Evolutionary conservation across 1,140 invertebrate genomes (phyloP).

Genomic region (Octopus bimaculoides): DNA sequence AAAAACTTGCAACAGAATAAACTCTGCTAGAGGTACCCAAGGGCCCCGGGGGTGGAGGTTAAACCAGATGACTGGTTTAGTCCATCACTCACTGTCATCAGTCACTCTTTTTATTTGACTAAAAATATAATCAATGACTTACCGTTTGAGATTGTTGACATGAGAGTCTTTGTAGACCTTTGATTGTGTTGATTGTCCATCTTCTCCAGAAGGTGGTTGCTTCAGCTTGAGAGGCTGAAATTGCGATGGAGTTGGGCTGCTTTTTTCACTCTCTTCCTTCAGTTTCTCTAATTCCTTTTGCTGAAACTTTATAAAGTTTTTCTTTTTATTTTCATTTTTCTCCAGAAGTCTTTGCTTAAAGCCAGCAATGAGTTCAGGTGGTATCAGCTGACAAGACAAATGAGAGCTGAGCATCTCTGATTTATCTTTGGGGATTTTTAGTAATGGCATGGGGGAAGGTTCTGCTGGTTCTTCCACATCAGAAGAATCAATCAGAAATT

Average conservation of each 20-base stretch:
- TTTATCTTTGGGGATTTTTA: slow-evolving; percentile 26
- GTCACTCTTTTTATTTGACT: too few relatives aligned
- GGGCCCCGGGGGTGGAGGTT: too few relatives aligned
- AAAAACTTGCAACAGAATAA: too few relatives aligned
- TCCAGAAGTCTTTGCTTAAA: slow-evolving; percentile 25
- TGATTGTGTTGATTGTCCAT: not conserved
- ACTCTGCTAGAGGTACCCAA: too few relatives aligned
- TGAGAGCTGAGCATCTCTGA: slow-evolving; percentile 14
- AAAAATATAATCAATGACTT: too few relatives aligned
- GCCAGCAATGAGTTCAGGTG: slow-evolving; percentile 29
- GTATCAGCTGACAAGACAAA: slow-evolving; percentile 32
- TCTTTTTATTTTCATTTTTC: slow-evolving; percentile 30
- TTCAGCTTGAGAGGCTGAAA: too few relatives aligned
- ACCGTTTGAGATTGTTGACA: too few relatives aligned
- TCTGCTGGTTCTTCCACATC: not conserved
- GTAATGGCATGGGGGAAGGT: slow-evolving; percentile 21
- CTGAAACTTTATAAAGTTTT: slow-evolving; percentile 34
- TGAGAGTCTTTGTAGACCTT: too few relatives aligned
- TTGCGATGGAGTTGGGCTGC: too few relatives aligned
- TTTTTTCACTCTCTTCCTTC: not conserved
- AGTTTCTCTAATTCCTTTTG: slow-evolving; percentile 20
- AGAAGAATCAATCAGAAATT: too few relatives aligned
- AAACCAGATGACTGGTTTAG: too few relatives aligned
- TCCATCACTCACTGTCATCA: too few relatives aligned
- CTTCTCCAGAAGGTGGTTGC: not conserved